Evolutionary conservation across 2,888 invertebrate species (phyloP).

Genomic region (Drosophila mayaguana): DNA sequence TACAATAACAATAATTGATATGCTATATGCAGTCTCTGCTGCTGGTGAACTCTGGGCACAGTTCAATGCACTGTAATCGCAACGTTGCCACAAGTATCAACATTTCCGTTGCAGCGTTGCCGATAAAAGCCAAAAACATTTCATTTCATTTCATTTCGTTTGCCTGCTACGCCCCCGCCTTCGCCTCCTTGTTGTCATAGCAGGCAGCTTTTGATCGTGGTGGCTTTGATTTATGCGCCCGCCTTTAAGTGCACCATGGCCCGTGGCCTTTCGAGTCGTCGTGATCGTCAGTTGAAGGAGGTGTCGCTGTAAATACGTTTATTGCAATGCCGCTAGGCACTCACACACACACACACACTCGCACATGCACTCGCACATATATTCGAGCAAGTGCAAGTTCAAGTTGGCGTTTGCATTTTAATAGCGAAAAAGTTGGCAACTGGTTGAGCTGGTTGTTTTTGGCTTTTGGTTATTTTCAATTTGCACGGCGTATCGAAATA

Average conservation of each 20-base stretch:
- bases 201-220: constrained; percentile 42
- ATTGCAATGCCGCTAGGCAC: constrained; percentile 42
- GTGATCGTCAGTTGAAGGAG: constrained; percentile 44
- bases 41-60: constrained; percentile 38
- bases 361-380: constrained; percentile 4
- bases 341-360: constrained; percentile 31
- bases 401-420: constrained; percentile 33
- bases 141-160: neutral
- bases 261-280: constrained; percentile 44
- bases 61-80: constrained; percentile 58
- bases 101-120: constrained; percentile 49
- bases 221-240: constrained; percentile 59
- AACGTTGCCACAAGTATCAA: constrained; percentile 39
- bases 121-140: constrained; percentile 51
- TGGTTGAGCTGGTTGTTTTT: constrained; percentile 49
- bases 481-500: constrained; percentile 34
- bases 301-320: constrained; percentile 56
- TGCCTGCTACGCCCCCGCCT: constrained; percentile 6
- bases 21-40: constrained; percentile 34
- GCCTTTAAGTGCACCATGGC: constrained; percentile 12
- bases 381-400: constrained; percentile 48
- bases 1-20: constrained; percentile 71
- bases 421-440: constrained; percentile 27
- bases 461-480: constrained; percentile 37
- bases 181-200: constrained; percentile 13